Base-by-base conservation (phyloP, 2,888 invertebrate species). In the Leucophenga maculata region DNA sequence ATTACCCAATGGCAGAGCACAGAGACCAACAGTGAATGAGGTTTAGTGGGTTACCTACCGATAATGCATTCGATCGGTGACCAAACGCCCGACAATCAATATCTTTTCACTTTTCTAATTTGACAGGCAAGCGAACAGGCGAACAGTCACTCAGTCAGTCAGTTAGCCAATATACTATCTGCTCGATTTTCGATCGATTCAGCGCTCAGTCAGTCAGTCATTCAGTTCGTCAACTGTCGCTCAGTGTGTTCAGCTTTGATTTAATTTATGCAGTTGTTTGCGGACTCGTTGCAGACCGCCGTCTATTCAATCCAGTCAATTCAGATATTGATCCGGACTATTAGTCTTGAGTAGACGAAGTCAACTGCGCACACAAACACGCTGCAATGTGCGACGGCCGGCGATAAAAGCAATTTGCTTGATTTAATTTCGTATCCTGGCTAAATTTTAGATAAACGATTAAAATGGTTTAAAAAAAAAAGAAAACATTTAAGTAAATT, bases 381-480 rank as follows among this genome's bases (percentile, higher is more conserved):
- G 60, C 44, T 26, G n/a, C 79, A 83, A 80, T 80, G 81, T 78
- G 83, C 81, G 83, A 79, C 81, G 77, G 77, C 78, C 81, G 77
- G 77, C 78, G 80, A 81, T 80, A 80, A 82, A 80, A 82, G 83
- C 82, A 80, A 80, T 80, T 80, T 80, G 80, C 80, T 80, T 80
- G 80, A 80, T 80, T 80, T 80, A 82, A 80, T 80, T 82, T 80
- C 22, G 62, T 48, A 64, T 64, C 62, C 62, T 64, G 62, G 4
- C 13, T 22, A 39, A 39, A 20, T 1, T 18, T 55, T 55, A 18
- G 55, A 0, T 14, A 31, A 59, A 32, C 31, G 31, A 16, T 32
- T 18, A 20, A 18, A 62, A 39, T 44, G 39, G 60, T 44, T 44
- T 44, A n/a, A n/a, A n/a, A n/a, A n/a, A n/a, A 32, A 32, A 6